Conservation (phyloP, 1,140 invertebrate genomes). For the Drosophila bocqueti region DNA sequence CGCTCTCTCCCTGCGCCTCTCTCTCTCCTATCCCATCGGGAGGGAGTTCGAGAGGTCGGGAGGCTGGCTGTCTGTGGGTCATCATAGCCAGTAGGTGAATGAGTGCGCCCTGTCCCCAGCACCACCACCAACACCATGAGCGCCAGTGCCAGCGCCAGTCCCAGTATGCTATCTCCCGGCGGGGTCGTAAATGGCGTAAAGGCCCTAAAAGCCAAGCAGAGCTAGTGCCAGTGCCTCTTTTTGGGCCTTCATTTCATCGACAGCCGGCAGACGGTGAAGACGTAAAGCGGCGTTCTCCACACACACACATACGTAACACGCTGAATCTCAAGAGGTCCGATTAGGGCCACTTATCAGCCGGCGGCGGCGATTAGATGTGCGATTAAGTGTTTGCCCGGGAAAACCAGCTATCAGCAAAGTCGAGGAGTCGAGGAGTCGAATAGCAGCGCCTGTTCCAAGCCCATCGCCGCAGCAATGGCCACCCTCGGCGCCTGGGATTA, state of each 20-base stretch:
- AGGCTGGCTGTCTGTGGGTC: conserved; percentile 5
- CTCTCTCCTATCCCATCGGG: not conserved
- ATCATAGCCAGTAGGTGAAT: not conserved
- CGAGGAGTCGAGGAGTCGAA: not conserved
- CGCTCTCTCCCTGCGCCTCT: not conserved
- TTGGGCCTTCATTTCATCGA: conserved; percentile 60
- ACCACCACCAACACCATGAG: not conserved
- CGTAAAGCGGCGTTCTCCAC: conserved; percentile 15
- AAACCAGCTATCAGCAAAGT: not conserved
- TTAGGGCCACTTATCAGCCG: conserved; percentile 56
- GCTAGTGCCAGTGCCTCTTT: not conserved
- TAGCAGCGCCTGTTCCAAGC: not conserved
- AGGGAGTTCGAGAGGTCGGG: not conserved
- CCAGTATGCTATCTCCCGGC: conserved; percentile 22
- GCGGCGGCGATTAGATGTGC: conserved; percentile 56
- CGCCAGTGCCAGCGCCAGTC: not conserved
- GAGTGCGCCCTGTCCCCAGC: not conserved
- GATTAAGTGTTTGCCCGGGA: conserved; percentile 44
- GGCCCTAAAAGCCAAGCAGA: conserved; percentile 6
- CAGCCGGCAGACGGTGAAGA: conserved; percentile 68
- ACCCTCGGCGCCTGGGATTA: conserved; percentile 87
- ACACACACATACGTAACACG: not conserved
- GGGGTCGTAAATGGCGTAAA: conserved; percentile 37
- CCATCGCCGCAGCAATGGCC: conserved; percentile 44
- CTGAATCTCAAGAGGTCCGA: conserved; percentile 61